These are phyloP conservation scores for Denticeps clupeoides DNA, from an alignment of 2,797 vertebrate genomes.

Conservation along the genomic window DNA sequence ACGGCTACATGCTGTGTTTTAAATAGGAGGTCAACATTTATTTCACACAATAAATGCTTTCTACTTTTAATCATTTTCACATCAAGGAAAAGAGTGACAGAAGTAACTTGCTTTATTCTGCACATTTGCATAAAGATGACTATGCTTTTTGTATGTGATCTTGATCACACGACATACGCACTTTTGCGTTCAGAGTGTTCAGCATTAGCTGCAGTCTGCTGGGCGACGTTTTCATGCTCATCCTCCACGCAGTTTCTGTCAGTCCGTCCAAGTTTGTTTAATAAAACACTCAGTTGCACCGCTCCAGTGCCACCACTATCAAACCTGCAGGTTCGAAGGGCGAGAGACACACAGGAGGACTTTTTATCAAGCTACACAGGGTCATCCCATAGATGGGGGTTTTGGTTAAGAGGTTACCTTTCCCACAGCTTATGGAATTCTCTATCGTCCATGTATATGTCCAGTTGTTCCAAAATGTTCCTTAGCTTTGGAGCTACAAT, in stretches of 20 bases:
- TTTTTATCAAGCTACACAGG: not conserved
- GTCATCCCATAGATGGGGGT: not conserved
- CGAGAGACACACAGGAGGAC: not conserved
- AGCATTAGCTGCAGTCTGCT: not conserved
- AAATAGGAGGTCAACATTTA: no score
- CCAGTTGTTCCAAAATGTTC: constrained; percentile 33
- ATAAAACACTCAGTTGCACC: constrained; percentile 28
- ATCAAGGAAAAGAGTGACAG: no score
- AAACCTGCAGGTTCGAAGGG: constrained; percentile 24
- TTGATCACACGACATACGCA: not conserved
- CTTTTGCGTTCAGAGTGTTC: constrained; percentile 21
- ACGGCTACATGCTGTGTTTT: no score
- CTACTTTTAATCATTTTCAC: no score
- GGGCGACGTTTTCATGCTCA: constrained; percentile 3
- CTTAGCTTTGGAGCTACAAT: constrained; percentile 35
- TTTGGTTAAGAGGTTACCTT: constrained; percentile 16
- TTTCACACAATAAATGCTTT: no score
- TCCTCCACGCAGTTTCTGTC: constrained; percentile 8
- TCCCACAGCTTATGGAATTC: constrained; percentile 43
- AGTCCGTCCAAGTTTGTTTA: constrained; percentile 33
- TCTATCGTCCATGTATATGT: constrained; percentile 29
- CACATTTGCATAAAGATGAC: no score
- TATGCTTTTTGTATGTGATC: no score
- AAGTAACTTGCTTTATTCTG: no score
- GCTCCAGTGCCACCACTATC: constrained; percentile 35